Base-by-base conservation (phyloP, 1,140 invertebrate species). In the Drosophila nasuta region DNA sequence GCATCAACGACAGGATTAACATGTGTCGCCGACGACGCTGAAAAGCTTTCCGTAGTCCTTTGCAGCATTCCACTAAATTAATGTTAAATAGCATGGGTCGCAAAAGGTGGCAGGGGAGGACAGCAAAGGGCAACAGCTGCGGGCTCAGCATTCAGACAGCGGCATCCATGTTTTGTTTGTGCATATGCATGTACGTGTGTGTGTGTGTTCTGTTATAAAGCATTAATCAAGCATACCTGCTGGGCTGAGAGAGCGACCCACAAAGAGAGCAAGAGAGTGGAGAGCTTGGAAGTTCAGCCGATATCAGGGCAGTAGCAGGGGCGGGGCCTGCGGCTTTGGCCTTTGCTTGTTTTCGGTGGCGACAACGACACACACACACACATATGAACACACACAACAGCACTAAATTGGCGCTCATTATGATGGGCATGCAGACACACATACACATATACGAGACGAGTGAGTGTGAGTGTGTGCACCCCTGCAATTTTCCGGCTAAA, bases 201-300 rank as follows among this genome's bases (percentile, higher is more conserved):
- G 59, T 77, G 56, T 74, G 64, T 79, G 66, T 67, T 59, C 79
- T 79, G 85, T 81, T 89, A 89, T 90, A 89, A 89, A 89, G 85
- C 85, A 89, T 89, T 89, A 89, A 89, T 89, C 85, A 89, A 89
- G 85, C 75, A 89, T 89, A 89, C 85, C 85, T 89, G 85, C 85
- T 89, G 85, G 81, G 78, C 78, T 78, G 49, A 33, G 56, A 43
- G 48, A 70, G 64, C 35, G 70, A 35, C 52, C n/a, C 25, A 13
- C 1, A 54, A 25, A 45, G 46, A 62, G 15, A 20, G n/a, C 15
- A 17, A 35, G 41, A 38, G 25, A 43, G 46, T 10, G 58, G 28
- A 15, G n/a, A 35, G 48, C 25, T 7, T 2, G 52, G 41, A 30
- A 56, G 66, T 63, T 57, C 70, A 67, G 49, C 0, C 13, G 48